phyloP scores from a whole-genome alignment of 2,797 vertebrate genomes.

The Falco biarmicus region DNA sequence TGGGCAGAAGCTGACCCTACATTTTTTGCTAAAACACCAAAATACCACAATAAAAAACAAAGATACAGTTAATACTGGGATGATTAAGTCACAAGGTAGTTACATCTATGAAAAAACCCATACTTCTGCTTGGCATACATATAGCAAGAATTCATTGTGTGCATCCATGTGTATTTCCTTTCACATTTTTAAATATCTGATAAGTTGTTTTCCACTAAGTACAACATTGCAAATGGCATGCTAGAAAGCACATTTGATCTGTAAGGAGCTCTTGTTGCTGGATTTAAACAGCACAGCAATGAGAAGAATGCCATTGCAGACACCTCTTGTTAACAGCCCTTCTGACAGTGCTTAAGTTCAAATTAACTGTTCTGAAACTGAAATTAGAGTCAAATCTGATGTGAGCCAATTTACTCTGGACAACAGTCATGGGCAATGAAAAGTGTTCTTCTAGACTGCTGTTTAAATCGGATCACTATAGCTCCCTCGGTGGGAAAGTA shows the following conservation, averaged over 20 bases:
- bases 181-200: slow-evolving; percentile 14
- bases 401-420: slow-evolving; percentile 54
- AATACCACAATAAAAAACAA: not conserved
- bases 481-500: slow-evolving; percentile 25
- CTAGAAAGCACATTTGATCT: not conserved
- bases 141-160: not conserved
- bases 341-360: slow-evolving; percentile 67
- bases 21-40: not conserved
- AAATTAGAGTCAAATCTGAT: slow-evolving; percentile 74
- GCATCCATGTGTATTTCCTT: slow-evolving; percentile 1
- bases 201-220: not conserved
- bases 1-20: slow-evolving; percentile 11
- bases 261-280: not conserved
- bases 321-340: slow-evolving; percentile 47
- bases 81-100: not conserved
- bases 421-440: slow-evolving; percentile 48
- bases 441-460: slow-evolving; percentile 60
- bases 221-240: not conserved
- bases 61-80: slow-evolving; percentile 10
- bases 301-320: slow-evolving; percentile 28
- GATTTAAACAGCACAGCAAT: slow-evolving; percentile 19
- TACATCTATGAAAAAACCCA: not conserved
- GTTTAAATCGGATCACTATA: slow-evolving; percentile 50
- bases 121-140: not conserved
- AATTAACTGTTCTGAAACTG: slow-evolving; percentile 70